Percentiles rank a stretch among this genome's conserved stretches.
Conservation (phyloP, 2,797 vertebrate genomes). For the Anableps anableps region DNA sequence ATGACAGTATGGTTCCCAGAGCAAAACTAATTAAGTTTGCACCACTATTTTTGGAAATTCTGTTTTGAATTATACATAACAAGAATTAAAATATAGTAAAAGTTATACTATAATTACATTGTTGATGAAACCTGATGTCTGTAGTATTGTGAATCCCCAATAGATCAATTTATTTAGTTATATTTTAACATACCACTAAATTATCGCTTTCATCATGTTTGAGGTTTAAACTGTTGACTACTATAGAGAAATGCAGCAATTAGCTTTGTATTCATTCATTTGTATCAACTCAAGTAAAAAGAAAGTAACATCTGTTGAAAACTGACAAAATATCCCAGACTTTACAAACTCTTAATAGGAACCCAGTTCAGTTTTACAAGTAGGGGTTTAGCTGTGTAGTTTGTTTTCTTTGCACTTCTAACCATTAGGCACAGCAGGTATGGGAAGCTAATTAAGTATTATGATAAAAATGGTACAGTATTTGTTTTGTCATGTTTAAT, state of each 20-base stretch:
- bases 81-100: background rate
- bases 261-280: background rate
- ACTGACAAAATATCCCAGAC: background rate
- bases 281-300: background rate
- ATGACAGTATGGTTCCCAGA: background rate
- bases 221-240: background rate
- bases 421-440: background rate
- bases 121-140: background rate
- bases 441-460: background rate
- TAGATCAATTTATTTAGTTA: no score
- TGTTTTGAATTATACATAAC: background rate
- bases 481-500: background rate
- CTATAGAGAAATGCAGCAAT: background rate
- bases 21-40: background rate
- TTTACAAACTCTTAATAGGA: background rate
- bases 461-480: background rate
- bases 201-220: background rate
- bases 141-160: no score
- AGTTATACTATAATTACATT: background rate
- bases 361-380: background rate
- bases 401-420: background rate
- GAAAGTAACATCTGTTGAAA: background rate
- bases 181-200: background rate
- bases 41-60: background rate
- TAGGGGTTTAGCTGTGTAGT: background rate